Base-by-base conservation (phyloP, 2,113 vertebrate genomes). In the Eulemur rufifrons region DNA sequence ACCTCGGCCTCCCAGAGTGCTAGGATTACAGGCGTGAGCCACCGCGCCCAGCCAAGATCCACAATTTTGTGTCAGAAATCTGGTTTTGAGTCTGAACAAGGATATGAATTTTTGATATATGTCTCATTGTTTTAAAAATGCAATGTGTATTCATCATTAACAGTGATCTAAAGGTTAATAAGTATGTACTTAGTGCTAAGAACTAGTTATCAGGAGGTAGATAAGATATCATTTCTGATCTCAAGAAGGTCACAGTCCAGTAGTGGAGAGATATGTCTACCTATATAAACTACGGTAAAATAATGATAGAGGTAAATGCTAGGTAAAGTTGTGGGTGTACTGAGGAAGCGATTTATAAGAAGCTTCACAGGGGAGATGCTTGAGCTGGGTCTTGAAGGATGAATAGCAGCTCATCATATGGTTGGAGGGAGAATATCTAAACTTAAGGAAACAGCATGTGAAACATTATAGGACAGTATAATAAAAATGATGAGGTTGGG, bases 91-190 rank as follows among this genome's bases (percentile, higher is more conserved):
- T 94, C 32, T 66, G 42, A 96, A 86, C 29, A 85, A 71, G 27
- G 17, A 91, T 69, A 13, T 3, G 73, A 47, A 8, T 66, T 88
- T 94, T 95, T 63, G 42, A 1, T 17, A 83, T 8, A 84, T 56
- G 76, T 84, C 37, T 52, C 34, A 64, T 45, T 85, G 64, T 82
- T 91, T 95, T 34, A n/a, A 91, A 94, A 89, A 82, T 52, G 37
- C 6, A 34, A 25, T 17, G 2, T 56, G 0, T 52, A 34, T 8
- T 71, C 13, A 77, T 50, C n/a, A n/a, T 76, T 47, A 47, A 76
- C 59, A 80, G 80, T 1, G 80, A 42, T 29, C 17, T 66, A 5
- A 89, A 34, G 32, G 6, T 13, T 94, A 85, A 32, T 63, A 66
- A 77, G 39, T 45, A 29, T 29, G 4, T 88, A 32, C n/a, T 76